Evolutionary conservation across 2,888 invertebrate genomes (phyloP), one percentile per base, ranked within the genome.

Genomic region (Drosophila anceps): DNA sequence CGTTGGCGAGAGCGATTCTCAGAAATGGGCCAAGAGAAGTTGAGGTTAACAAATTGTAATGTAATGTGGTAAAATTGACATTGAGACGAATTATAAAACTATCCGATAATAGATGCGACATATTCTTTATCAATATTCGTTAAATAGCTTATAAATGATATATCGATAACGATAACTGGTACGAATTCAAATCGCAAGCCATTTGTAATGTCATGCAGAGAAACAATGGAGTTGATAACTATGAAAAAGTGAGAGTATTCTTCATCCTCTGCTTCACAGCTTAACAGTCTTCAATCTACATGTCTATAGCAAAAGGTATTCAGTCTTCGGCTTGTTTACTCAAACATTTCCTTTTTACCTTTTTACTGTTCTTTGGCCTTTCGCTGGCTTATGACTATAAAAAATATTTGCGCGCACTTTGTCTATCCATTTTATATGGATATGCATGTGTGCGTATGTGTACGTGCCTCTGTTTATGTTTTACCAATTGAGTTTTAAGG

Each of bases 401-500:
- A 67, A 71, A 62, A 63, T 68, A 71, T 72, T 77, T 76, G 37
- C 60, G 55, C 64, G 44, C 67, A 77, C 70, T 67, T 70, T 65
- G 67, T 60, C 68, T 64, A 67, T 53, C 37, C 59, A 54, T 20
- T 39, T 59, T 29, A 48, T 46, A 20, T 27, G 43, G 39, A 18
- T 39, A 44, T 48, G 54, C 66, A 24, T 44, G 43, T 37, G 50
- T 37, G 66, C 20, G 43, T 20, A 3, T 48, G 29, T 18, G 57
- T 66, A 24, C 51, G 46, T 55, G 64, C 37, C 46, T 62, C 44
- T 69, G 69, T 73, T 77, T 69, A 75, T 78, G 72, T 58, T 60
- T 68, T 75, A 69, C 46, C 69, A 81, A 72, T 79, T 74, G 79
- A 63, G 63, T 70, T 68, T 71, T 53, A 66, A 68, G 50, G 35